phyloP scores from a whole-genome alignment of 2,797 vertebrate species.

The Gobio occitaniae region DNA sequence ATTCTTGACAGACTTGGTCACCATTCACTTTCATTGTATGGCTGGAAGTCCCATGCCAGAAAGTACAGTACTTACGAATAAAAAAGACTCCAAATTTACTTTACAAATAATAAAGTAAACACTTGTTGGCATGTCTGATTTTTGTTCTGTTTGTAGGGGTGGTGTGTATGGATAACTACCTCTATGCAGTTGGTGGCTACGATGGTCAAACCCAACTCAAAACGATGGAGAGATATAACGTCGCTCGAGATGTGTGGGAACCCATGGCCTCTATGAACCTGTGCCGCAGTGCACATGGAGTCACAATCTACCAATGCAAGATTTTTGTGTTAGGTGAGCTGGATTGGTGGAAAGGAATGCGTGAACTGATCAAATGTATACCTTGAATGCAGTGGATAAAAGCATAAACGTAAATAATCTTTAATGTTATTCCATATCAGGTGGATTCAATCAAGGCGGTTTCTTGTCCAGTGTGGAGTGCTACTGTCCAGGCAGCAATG shows the following conservation, averaged over 20 bases:
- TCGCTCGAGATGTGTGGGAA: constrained; percentile 78
- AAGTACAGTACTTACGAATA: background rate
- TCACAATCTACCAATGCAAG: constrained; percentile 75
- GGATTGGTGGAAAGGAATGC: too few species aligned
- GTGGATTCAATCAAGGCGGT: constrained; percentile 84
- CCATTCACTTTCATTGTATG: background rate
- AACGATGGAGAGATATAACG: constrained; percentile 80
- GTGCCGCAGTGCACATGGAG: constrained; percentile 81
- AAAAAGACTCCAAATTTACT: background rate
- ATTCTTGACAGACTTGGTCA: background rate
- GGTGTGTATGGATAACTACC: constrained; percentile 75
- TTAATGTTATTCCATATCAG: constrained; percentile 60
- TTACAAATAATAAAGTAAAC: background rate
- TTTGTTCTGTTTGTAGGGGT: constrained; percentile 70
- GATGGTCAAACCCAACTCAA: constrained; percentile 79
- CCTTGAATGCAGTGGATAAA: background rate
- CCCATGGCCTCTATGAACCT: constrained; percentile 77
- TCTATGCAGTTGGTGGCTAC: constrained; percentile 84
- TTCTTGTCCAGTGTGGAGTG: constrained; percentile 83
- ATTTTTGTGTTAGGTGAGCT: constrained; percentile 80
- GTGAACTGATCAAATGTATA: background rate
- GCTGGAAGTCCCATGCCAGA: background rate
- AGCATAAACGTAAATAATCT: background rate
- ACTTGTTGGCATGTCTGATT: background rate
- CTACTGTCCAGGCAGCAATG: constrained; percentile 78